Evolutionary conservation across 2,888 invertebrate species (phyloP).

Genomic region (Cinara cedri): DNA sequence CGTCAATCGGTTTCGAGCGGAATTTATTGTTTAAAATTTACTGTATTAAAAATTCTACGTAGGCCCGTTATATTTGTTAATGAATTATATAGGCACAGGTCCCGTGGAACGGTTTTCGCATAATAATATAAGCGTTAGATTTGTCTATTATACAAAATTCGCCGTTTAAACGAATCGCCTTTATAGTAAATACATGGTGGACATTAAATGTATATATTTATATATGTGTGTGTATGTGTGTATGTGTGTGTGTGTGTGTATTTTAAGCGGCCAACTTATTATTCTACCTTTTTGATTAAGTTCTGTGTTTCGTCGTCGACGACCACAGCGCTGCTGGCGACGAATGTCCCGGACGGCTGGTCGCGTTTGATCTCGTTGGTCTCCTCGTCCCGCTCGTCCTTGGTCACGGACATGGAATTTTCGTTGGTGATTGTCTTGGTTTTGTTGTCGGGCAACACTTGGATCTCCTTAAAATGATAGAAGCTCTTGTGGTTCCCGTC

Average conservation of each 20-base stretch:
- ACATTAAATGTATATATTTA: background rate
- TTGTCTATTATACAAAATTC: background rate
- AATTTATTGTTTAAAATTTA: too few species aligned
- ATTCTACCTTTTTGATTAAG: slow-evolving; percentile 34
- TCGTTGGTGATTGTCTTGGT: slow-evolving; percentile 3
- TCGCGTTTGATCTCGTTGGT: slow-evolving; percentile 23
- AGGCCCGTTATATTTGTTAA: slow-evolving; percentile 5
- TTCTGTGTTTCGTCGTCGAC: background rate
- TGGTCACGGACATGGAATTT: background rate
- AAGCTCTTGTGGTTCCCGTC: slow-evolving; percentile 42
- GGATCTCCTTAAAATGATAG: slow-evolving; percentile 49
- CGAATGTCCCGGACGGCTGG: background rate
- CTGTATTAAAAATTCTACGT: too few species aligned
- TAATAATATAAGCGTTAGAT: slow-evolving; percentile 21
- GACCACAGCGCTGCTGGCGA: too few species aligned
- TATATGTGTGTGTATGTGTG: background rate
- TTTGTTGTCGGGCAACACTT: slow-evolving; percentile 20
- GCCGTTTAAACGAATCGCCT: background rate
- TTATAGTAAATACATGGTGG: background rate
- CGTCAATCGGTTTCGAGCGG: too few species aligned
- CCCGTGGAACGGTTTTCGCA: too few species aligned
- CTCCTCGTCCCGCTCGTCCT: slow-evolving; percentile 5
- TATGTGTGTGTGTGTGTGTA: background rate
- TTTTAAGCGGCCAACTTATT: slow-evolving; percentile 26
- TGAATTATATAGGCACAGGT: background rate